A percentile compares a stretch with the other conserved stretches of the same genome.
phyloP scores from a whole-genome alignment of 2,797 vertebrate genomes.

The Tarsius wallacei region DNA sequence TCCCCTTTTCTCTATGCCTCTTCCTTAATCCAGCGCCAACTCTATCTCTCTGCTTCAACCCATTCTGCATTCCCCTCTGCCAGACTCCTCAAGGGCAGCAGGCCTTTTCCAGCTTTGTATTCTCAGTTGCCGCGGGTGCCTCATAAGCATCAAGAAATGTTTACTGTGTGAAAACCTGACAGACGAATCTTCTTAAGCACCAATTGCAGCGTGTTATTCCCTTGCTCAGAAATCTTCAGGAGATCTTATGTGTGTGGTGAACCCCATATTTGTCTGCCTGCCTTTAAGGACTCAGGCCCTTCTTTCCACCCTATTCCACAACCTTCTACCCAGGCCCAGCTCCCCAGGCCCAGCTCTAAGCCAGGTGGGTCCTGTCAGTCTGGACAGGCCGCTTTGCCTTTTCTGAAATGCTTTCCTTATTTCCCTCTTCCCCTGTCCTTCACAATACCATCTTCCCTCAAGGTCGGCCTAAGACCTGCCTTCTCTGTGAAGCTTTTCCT shows the following conservation, averaged over 20 bases:
- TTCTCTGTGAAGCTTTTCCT: background rate
- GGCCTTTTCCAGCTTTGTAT: slow-evolving; percentile 61
- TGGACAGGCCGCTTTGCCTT: background rate
- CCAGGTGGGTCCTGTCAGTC: background rate
- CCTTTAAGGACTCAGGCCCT: background rate
- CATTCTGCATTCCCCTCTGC: slow-evolving; percentile 69
- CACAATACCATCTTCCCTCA: background rate
- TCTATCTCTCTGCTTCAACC: background rate
- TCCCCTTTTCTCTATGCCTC: background rate
- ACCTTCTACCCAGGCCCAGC: background rate
- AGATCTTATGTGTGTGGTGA: slow-evolving; percentile 52
- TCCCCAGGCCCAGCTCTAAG: background rate
- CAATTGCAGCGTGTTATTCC: slow-evolving; percentile 68
- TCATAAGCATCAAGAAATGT: slow-evolving; percentile 51
- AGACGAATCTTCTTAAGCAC: slow-evolving; percentile 66
- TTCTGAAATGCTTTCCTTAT: background rate
- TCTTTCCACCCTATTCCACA: background rate
- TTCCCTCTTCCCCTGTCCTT: slow-evolving; percentile 7
- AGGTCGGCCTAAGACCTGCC: background rate
- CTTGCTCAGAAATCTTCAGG: slow-evolving; percentile 57
- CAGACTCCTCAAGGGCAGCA: slow-evolving; percentile 55
- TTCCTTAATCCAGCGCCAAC: background rate
- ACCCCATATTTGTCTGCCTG: background rate
- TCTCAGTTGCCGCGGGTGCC: background rate
- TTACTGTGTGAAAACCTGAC: slow-evolving; percentile 67